phyloP scores from a whole-genome alignment of 2,113 vertebrate genomes.

The Gopherus evgoodei region DNA sequence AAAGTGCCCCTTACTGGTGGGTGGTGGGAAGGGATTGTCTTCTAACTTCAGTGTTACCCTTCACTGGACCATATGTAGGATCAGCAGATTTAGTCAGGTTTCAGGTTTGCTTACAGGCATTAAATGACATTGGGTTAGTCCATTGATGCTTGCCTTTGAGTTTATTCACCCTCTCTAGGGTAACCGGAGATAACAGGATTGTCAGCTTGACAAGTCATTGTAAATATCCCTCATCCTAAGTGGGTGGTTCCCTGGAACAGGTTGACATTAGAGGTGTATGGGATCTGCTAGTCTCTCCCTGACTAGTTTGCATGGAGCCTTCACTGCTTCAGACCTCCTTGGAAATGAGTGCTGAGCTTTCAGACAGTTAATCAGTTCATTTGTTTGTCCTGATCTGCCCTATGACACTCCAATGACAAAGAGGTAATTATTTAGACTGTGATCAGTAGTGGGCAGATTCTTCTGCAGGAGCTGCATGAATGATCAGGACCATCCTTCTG shows the following conservation, averaged over 20 bases:
- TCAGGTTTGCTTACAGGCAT: background rate
- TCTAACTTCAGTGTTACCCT: background rate
- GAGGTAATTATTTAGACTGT: background rate
- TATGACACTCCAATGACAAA: rapidly evolving
- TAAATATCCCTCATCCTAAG: background rate
- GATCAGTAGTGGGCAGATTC: background rate
- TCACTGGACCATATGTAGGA: background rate
- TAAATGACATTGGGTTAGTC: background rate
- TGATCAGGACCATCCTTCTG: background rate
- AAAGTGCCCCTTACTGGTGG: background rate
- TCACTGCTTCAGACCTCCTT: rapidly evolving
- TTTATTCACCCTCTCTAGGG: background rate
- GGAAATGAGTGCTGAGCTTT: background rate
- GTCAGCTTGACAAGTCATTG: background rate
- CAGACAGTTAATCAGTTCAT: background rate
- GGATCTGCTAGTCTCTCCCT: background rate
- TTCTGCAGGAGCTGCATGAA: background rate
- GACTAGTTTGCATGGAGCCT: rapidly evolving
- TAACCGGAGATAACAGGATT: background rate
- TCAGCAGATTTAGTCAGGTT: slow-evolving; percentile 32
- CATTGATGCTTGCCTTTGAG: background rate
- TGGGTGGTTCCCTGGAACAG: background rate
- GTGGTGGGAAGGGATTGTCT: too few species aligned
- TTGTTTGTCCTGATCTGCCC: background rate
- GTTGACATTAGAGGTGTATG: background rate